Evolutionary conservation across 2,113 vertebrate species (phyloP), one percentile per base, ranked within the genome.

Genomic region (Stictonetta naevosa): DNA sequence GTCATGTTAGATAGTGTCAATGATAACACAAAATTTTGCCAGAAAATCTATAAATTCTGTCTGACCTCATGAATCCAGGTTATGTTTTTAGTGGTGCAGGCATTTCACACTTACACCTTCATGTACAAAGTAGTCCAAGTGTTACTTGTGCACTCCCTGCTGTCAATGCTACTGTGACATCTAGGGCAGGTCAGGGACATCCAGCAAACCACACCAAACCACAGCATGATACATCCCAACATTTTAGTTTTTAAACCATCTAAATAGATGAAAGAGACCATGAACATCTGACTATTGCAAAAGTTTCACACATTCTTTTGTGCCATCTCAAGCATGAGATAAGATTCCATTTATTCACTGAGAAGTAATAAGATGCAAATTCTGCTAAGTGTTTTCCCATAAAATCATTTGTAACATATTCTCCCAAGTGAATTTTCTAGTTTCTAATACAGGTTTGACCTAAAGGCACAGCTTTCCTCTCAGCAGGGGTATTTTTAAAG

Each of bases 351-450:
- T 34, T 60, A 83, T 71, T 71, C 68, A 56, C 8, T 56, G 56
- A 40, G 52, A 80, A 92, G 26, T 48, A 78, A 60, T 91, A 94
- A 81, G 46, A 88, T 88, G 69, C 33, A 92, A 94, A 86, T 86
- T 75, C 56, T 79, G 26, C 29, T 74, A 81, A 68, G 46, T 62
- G 59, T 83, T 80, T 77, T n/a, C 17, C 10, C 52, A 63, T 81
- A 52, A 68, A 56, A 67, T 93, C 0, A 58, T 88, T 90, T 86
- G 46, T 33, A 66, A 74, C 21, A 7, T 88, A 67, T 64, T 75
- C 10, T 95, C 59, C 40, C 36, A 46, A 95, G 66, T 64, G 69
- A 33, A 78, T 95, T 93, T 89, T 89, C 60, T 81, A 60, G 46
- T 82, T 92, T 95, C 80, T 86, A 75, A 74, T 73, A 80, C 7